These are phyloP conservation scores for Paraescarpia echinospica DNA, from an alignment of 1,140 invertebrate genomes.

Conservation along the genomic window DNA sequence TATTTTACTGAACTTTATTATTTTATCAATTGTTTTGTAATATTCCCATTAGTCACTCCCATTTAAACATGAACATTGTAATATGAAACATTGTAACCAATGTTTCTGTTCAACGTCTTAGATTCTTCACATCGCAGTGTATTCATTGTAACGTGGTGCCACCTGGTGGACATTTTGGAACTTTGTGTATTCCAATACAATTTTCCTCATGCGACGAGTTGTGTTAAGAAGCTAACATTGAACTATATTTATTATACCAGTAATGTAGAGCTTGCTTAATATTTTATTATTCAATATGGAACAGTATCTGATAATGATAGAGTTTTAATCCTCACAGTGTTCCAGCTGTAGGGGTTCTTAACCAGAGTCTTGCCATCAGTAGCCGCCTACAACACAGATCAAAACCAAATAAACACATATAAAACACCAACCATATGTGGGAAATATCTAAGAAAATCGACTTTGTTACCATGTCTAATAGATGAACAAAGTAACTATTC, in stretches of 20 bases:
- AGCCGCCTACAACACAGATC: conserved; percentile 5
- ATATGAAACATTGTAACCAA: background rate
- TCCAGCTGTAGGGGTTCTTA: conserved; percentile 61
- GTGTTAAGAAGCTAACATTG: no score
- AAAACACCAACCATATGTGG: background rate
- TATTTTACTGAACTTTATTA: background rate
- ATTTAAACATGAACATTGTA: background rate
- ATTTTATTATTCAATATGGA: background rate
- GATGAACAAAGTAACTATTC: background rate
- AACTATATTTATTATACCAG: no score
- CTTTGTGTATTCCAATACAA: background rate
- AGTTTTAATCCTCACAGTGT: conserved; percentile 47
- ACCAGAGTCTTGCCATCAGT: background rate
- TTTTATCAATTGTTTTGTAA: background rate
- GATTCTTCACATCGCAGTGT: background rate
- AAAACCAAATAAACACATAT: background rate
- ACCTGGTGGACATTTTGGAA: background rate
- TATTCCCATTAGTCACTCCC: background rate
- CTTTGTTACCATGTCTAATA: background rate
- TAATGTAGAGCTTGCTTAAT: background rate
- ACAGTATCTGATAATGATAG: no score
- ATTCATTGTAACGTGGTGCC: background rate
- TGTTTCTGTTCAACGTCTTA: background rate
- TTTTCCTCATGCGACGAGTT: background rate
- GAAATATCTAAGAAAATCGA: background rate